A percentile compares a stretch with the other conserved stretches of the same genome.
These are phyloP conservation scores for Linnaemya tessellans DNA, from an alignment of 2,888 invertebrate genomes.

Conservation along the genomic window DNA sequence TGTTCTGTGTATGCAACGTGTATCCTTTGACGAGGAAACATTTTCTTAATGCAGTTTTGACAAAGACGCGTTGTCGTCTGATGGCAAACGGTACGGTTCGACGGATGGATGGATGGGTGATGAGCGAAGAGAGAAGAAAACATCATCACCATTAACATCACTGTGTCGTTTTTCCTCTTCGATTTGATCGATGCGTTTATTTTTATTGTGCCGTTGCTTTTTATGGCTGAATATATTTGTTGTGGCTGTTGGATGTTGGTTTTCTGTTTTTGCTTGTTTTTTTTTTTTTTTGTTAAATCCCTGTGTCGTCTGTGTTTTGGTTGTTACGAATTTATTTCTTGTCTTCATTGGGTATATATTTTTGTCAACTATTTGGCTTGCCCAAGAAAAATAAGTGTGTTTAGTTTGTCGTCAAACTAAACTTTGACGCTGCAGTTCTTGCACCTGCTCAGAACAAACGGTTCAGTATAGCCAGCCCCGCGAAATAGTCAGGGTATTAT, in stretches of 20 bases:
- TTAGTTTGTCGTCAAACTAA: neutral
- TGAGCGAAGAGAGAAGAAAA: slow-evolving; percentile 28
- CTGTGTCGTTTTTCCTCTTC: slow-evolving; percentile 52
- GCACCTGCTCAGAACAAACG: too few relatives aligned
- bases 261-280: neutral
- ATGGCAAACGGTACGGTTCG: neutral
- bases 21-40: slow-evolving; percentile 39
- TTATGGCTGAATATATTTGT: slow-evolving; percentile 67
- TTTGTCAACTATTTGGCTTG: slow-evolving; percentile 5
- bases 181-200: slow-evolving; percentile 71
- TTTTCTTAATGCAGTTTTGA: slow-evolving; percentile 43
- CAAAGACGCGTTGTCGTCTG: slow-evolving; percentile 51
- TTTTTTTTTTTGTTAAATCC: slow-evolving; percentile 31
- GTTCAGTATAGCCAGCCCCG: too few relatives aligned
- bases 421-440: too few relatives aligned
- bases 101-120: slow-evolving; percentile 28
- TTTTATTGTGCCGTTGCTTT: slow-evolving; percentile 71
- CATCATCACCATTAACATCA: slow-evolving; percentile 69
- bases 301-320: slow-evolving; percentile 55
- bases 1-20: slow-evolving; percentile 17
- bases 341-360: slow-evolving; percentile 44
- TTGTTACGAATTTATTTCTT: slow-evolving; percentile 63
- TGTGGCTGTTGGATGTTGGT: slow-evolving; percentile 23
- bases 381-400: neutral
- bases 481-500: too few relatives aligned